Conservation (phyloP, 2,888 invertebrate species). For the Nephrotoma guestfalica region DNA sequence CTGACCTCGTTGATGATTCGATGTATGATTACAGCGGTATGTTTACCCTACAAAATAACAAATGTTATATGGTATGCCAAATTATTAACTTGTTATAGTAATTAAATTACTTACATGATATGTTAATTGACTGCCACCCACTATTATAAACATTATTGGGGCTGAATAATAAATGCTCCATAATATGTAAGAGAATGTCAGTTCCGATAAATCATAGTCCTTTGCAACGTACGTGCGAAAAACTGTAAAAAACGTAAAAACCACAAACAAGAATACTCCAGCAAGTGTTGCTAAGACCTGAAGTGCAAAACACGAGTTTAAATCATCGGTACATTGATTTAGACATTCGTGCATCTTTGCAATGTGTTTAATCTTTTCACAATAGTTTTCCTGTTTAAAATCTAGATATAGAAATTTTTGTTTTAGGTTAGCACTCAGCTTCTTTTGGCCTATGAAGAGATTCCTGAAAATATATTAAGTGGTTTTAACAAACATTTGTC, state of each 20-base stretch:
- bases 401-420: background rate
- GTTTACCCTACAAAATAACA: background rate
- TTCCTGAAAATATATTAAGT: background rate
- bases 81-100: background rate
- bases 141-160: background rate
- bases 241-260: background rate
- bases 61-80: background rate
- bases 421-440: background rate
- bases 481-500: too few species aligned
- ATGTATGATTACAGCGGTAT: background rate
- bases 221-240: background rate
- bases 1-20: background rate
- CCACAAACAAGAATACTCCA: background rate
- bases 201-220: background rate
- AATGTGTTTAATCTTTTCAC: background rate
- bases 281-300: background rate
- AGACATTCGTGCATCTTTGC: background rate
- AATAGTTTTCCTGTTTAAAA: background rate
- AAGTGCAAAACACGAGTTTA: background rate
- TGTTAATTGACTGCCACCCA: background rate
- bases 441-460: background rate
- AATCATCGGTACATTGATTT: background rate
- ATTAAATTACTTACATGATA: background rate
- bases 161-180: background rate
- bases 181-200: background rate